phyloP scores from a whole-genome alignment of 2,888 invertebrate species.

The Coenonympha glycerion region DNA sequence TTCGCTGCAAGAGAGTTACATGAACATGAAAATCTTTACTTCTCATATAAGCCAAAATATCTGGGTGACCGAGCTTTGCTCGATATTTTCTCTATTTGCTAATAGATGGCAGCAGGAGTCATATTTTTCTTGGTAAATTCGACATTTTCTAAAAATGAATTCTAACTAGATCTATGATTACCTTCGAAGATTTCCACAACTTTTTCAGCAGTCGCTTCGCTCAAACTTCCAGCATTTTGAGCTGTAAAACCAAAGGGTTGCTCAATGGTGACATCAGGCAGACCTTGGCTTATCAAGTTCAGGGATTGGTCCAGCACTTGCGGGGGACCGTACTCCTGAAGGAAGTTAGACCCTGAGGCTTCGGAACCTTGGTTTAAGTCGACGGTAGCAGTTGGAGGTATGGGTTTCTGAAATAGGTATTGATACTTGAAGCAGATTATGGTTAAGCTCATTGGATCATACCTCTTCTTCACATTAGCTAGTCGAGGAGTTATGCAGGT shows the following conservation, averaged over 20 bases:
- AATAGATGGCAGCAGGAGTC: no score
- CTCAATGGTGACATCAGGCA: slow-evolving; percentile 53
- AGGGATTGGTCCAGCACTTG: slow-evolving; percentile 45
- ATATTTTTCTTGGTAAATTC: no score
- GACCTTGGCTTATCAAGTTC: slow-evolving; percentile 45
- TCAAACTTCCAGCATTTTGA: neutral
- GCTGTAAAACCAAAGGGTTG: slow-evolving; percentile 38
- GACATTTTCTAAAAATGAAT: no score
- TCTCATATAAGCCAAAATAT: no score
- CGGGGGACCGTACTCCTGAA: slow-evolving; percentile 69
- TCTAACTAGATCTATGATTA: no score
- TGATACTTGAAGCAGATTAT: no score
- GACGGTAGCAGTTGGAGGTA: slow-evolving; percentile 52
- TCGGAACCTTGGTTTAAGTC: slow-evolving; percentile 61
- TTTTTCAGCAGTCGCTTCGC: slow-evolving; percentile 5
- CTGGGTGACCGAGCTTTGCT: no score
- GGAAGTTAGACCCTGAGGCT: slow-evolving; percentile 66
- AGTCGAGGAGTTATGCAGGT: no score
- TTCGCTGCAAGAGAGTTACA: slow-evolving; percentile 18
- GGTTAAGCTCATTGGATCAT: no score
- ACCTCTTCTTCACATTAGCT: no score
- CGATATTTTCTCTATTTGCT: no score
- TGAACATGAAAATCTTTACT: no score
- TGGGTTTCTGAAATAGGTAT: slow-evolving; percentile 47
- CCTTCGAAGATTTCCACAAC: slow-evolving; percentile 24